Evolutionary conservation across 2,888 invertebrate species (phyloP).

Genomic region (Lithosia quadra): DNA sequence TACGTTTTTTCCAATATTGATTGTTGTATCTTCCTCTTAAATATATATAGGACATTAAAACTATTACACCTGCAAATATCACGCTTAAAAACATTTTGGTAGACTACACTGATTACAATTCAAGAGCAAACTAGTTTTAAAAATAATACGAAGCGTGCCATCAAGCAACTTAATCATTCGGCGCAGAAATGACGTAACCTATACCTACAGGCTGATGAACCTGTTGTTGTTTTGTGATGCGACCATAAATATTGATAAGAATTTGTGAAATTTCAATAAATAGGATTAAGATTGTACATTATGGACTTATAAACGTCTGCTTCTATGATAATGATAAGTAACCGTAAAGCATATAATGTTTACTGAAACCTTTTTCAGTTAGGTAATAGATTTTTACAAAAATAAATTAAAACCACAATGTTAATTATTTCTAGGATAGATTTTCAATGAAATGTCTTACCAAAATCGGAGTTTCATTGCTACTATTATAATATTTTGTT

Average conservation of each 20-base stretch:
- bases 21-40: slow-evolving; percentile 62
- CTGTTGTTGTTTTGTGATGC: neutral
- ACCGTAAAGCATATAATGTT: too few species aligned
- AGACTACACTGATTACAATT: slow-evolving; percentile 17
- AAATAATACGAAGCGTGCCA: slow-evolving; percentile 1
- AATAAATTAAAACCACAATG: too few species aligned
- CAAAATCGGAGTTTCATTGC: too few species aligned
- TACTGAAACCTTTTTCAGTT: too few species aligned
- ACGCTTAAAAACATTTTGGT: slow-evolving; percentile 36
- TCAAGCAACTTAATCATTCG: neutral
- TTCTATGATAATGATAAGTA: too few species aligned
- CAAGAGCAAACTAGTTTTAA: slow-evolving; percentile 8
- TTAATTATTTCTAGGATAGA: too few species aligned
- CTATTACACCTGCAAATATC: slow-evolving; percentile 13
- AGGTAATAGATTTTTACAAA: too few species aligned
- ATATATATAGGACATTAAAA: slow-evolving; percentile 44
- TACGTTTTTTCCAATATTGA: slow-evolving; percentile 67
- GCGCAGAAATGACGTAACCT: slow-evolving; percentile 5
- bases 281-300: neutral
- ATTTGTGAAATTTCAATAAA: neutral
- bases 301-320: too few species aligned
- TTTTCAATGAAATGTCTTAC: too few species aligned
- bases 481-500: too few species aligned
- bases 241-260: neutral
- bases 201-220: slow-evolving; percentile 1